phyloP scores from a whole-genome alignment of 2,113 vertebrate genomes.

The Bos taurus region ARS-UCD2.0 NC_037335.1:39635501-39636000 shows the following conservation, averaged over 20 bases:
- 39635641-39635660: neutral
- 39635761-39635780: neutral
- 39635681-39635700: neutral
- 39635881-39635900: neutral
- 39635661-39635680: neutral
- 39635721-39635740: neutral
- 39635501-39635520: neutral
- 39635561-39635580: rapidly evolving
- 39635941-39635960: neutral
- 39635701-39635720: neutral
- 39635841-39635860: neutral
- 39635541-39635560: neutral
- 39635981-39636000: neutral
- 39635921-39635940: neutral
- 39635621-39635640: neutral
- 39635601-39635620: neutral
- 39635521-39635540: neutral
- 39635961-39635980: neutral
- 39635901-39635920: neutral
- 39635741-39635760: neutral
- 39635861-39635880: neutral
- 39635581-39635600: neutral
- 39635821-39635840: neutral
- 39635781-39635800: neutral
- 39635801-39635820: neutral